These are phyloP conservation scores for Thalpophila matura DNA, from an alignment of 2,888 invertebrate genomes.

Conservation along the genomic window DNA sequence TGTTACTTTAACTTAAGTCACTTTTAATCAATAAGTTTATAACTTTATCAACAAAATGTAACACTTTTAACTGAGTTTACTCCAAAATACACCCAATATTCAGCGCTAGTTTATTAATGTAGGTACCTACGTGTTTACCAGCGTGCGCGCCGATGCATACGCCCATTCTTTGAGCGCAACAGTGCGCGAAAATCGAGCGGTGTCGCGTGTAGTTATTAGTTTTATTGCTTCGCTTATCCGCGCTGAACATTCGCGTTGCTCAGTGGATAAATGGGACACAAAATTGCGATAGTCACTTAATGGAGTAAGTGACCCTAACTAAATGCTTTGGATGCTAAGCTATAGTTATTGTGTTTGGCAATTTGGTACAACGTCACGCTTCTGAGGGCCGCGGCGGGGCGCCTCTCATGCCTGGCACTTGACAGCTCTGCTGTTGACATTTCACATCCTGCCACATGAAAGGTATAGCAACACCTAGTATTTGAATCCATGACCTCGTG, in stretches of 20 bases:
- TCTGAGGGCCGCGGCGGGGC: no score
- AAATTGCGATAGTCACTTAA: constrained; percentile 54
- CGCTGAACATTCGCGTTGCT: constrained; percentile 53
- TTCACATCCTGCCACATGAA: no score
- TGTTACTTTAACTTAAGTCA: no score
- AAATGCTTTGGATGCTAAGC: constrained; percentile 2
- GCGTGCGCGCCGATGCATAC: constrained; percentile 47
- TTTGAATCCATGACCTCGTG: not conserved
- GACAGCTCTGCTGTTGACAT: no score
- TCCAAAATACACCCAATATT: not conserved
- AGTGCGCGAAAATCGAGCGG: constrained; percentile 61
- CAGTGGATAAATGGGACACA: constrained; percentile 65
- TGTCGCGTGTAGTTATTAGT: constrained; percentile 60
- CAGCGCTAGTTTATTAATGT: constrained; percentile 18
- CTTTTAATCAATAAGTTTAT: no score
- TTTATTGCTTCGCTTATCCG: constrained; percentile 69
- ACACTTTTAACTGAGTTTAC: not conserved
- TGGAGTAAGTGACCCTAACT: constrained; percentile 19
- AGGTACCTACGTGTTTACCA: constrained; percentile 14
- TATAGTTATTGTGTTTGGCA: not conserved
- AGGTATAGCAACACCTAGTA: no score
- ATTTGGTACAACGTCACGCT: not conserved
- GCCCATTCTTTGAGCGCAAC: constrained; percentile 48
- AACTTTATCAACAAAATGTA: no score
- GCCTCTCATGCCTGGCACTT: no score